Percentiles rank a stretch among this genome's conserved stretches.
Conservation (phyloP, 2,113 vertebrate genomes). For the Scalopus aquaticus region DNA sequence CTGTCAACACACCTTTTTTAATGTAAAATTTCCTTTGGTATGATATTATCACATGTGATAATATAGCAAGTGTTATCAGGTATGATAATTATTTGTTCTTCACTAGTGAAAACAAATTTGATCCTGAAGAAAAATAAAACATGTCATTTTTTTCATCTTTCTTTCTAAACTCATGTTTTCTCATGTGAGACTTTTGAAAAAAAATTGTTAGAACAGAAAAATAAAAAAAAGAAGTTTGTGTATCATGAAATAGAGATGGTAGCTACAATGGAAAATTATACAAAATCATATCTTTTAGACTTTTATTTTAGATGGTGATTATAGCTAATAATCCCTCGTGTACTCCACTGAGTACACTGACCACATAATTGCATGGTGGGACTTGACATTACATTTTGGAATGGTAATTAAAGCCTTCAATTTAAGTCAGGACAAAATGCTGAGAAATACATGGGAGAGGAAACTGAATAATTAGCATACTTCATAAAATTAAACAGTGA, state of each 20-base stretch:
- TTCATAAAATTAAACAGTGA: slow-evolving; percentile 25
- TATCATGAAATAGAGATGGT: slow-evolving; percentile 39
- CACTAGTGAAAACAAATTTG: neutral
- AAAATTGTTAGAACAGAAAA: slow-evolving; percentile 18
- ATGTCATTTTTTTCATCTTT: neutral
- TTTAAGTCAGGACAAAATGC: slow-evolving; percentile 47
- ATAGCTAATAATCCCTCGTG: slow-evolving; percentile 50
- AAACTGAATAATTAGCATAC: neutral
- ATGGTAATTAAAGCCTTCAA: slow-evolving; percentile 66
- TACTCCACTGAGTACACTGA: slow-evolving; percentile 25
- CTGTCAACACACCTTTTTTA: neutral
- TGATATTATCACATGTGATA: neutral
- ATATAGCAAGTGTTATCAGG: neutral
- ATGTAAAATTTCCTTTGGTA: neutral
- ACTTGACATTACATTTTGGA: slow-evolving; percentile 49
- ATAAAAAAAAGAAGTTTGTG: slow-evolving; percentile 31
- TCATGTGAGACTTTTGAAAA: neutral
- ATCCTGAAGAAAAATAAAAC: neutral
- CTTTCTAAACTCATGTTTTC: slow-evolving; percentile 3
- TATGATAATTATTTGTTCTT: neutral
- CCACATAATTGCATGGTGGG: slow-evolving; percentile 61
- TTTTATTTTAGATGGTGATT: slow-evolving; percentile 63
- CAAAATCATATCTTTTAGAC: slow-evolving; percentile 49
- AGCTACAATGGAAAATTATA: slow-evolving; percentile 61
- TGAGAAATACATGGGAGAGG: neutral